A percentile compares a stretch with the other conserved stretches of the same genome.
These are phyloP conservation scores for Caenorhabditis becei DNA, from an alignment of 2,888 invertebrate species.

Conservation along the genomic window DNA sequence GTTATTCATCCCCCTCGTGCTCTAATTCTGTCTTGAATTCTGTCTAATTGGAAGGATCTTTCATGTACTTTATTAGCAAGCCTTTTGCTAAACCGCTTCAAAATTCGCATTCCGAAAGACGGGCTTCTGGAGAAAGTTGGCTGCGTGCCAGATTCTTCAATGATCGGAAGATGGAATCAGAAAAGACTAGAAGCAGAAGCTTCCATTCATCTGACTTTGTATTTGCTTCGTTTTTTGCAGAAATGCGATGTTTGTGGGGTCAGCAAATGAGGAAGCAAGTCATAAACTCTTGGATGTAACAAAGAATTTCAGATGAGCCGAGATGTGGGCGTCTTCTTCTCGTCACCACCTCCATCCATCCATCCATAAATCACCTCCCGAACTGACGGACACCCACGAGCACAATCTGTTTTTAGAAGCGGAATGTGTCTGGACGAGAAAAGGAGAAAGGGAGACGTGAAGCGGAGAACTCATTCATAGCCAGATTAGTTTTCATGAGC, in stretches of 20 bases:
- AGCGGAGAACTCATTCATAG: neutral
- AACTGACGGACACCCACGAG: slow-evolving; percentile 4
- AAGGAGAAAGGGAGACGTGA: neutral
- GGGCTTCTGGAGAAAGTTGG: neutral
- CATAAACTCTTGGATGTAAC: neutral
- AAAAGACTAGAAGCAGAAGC: too few species aligned
- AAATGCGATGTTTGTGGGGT: too few species aligned
- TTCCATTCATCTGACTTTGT: too few species aligned
- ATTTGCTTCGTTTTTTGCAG: too few species aligned
- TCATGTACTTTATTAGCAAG: neutral
- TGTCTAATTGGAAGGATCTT: neutral
- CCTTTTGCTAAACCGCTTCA: too few species aligned
- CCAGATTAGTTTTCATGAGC: neutral
- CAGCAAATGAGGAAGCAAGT: too few species aligned
- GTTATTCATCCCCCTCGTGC: neutral
- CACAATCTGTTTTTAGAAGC: neutral
- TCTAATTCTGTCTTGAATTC: neutral
- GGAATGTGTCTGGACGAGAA: neutral
- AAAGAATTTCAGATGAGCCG: neutral
- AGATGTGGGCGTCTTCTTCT: neutral
- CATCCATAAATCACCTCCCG: slow-evolving; percentile 1
- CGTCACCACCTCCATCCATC: neutral
- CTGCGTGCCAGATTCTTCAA: too few species aligned
- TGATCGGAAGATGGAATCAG: too few species aligned
- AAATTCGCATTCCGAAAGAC: too few species aligned